phyloP scores from a whole-genome alignment of 2,888 invertebrate genomes.

The Netelia inedita region DNA sequence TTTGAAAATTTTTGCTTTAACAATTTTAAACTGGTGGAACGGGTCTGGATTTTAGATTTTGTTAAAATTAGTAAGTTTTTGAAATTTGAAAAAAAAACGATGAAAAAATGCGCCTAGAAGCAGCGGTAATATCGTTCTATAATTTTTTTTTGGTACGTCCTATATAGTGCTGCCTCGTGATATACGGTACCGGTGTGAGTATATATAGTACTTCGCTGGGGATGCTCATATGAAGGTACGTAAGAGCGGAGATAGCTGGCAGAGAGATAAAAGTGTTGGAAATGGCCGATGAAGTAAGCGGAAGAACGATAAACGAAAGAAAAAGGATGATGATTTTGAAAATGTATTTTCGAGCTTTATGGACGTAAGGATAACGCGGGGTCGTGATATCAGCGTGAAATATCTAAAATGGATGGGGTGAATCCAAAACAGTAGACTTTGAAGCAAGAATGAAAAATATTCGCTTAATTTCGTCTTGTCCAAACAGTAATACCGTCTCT shows the following conservation, averaged over 20 bases:
- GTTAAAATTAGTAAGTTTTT: not conserved
- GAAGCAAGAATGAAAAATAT: not conserved
- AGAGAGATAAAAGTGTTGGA: conserved; percentile 15
- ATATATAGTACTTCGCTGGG: not conserved
- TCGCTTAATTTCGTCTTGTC: not conserved
- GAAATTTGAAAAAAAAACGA: not conserved
- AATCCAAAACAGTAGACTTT: not conserved
- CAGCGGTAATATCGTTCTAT: not conserved
- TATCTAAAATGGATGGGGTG: not conserved
- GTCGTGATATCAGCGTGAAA: not conserved
- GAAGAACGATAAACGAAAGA: conserved; percentile 13
- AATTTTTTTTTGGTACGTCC: conserved; percentile 13
- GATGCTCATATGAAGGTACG: conserved; percentile 33
- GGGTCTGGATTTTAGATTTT: not conserved
- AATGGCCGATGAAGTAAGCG: conserved; percentile 15
- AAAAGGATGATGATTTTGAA: conserved; percentile 25
- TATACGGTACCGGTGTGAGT: not conserved
- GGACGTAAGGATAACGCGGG: not conserved
- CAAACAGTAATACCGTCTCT: not conserved
- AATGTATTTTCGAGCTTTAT: conserved; percentile 12
- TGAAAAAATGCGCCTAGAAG: not conserved
- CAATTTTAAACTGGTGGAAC: no score
- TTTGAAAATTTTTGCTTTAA: not conserved
- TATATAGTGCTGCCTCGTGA: conserved; percentile 13
- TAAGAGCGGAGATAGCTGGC: conserved; percentile 14